phyloP scores from a whole-genome alignment of 2,113 vertebrate species.

The Ceyx melanurus region DNA sequence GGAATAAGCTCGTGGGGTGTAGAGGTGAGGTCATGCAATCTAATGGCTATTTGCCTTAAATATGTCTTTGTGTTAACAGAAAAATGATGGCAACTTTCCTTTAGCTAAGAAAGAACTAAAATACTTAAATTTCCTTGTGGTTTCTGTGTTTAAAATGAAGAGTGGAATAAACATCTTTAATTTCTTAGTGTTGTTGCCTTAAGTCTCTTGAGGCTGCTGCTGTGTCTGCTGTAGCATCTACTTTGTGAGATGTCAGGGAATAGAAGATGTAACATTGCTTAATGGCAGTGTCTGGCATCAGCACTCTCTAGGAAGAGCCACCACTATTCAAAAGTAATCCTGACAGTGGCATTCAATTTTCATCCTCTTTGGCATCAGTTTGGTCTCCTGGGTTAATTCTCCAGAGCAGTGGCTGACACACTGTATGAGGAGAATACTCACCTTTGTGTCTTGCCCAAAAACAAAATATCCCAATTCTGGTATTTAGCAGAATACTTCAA shows the following conservation, averaged over 20 bases:
- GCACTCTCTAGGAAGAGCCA: background rate
- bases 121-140: background rate
- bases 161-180: background rate
- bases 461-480: background rate
- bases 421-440: background rate
- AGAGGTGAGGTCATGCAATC: background rate
- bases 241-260: background rate
- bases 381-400: background rate
- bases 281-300: background rate
- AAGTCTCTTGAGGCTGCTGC: background rate
- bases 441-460: background rate
- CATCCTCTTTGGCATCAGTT: background rate
- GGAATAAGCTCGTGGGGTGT: background rate
- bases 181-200: background rate
- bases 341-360: background rate
- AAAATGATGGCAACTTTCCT: background rate
- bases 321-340: background rate
- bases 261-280: background rate
- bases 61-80: background rate
- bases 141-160: background rate
- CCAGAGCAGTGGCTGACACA: background rate
- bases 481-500: constrained; percentile 47
- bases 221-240: background rate
- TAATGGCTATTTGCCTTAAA: background rate
- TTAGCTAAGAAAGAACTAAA: background rate